Evolutionary conservation across 2,888 invertebrate genomes (phyloP).

Genomic region (Clitarchus hookeri): DNA sequence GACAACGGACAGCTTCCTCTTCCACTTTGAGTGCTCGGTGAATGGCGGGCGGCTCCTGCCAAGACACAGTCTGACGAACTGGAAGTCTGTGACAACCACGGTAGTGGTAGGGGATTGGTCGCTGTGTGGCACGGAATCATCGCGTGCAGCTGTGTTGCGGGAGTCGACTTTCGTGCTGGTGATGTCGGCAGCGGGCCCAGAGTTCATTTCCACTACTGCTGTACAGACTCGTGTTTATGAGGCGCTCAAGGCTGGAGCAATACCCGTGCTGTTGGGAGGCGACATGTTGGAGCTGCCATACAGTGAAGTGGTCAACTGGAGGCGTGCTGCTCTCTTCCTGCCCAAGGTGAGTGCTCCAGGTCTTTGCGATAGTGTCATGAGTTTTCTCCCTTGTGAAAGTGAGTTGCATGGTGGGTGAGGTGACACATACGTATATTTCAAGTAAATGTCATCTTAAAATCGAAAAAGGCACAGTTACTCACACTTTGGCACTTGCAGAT

Average conservation of each 20-base stretch:
- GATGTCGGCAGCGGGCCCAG: constrained; percentile 73
- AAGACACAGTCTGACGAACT: background rate
- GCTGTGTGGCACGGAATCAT: constrained; percentile 82
- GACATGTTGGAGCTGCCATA: constrained; percentile 77
- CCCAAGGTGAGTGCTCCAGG: constrained; percentile 58
- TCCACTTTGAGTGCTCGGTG: constrained; percentile 84
- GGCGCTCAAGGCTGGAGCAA: constrained; percentile 83
- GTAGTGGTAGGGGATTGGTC: constrained; percentile 70
- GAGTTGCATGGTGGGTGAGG: no score
- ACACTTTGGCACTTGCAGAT: no score
- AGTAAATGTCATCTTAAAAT: no score
- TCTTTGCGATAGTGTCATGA: background rate
- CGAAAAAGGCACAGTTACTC: no score
- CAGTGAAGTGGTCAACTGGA: constrained; percentile 81
- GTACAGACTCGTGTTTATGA: constrained; percentile 83
- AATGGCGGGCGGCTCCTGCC: constrained; percentile 40
- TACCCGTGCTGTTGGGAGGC: constrained; percentile 86
- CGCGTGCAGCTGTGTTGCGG: constrained; percentile 69
- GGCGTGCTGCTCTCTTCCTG: constrained; percentile 63
- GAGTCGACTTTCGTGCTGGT: constrained; percentile 88
- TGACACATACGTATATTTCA: no score
- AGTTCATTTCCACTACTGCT: constrained; percentile 72
- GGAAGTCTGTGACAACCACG: constrained; percentile 30
- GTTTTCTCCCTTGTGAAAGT: background rate
- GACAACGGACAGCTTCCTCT: constrained; percentile 72